Percentiles rank a stretch among this genome's conserved stretches.
phyloP scores from a whole-genome alignment of 2,113 vertebrate genomes.

The Leucoraja erinaceus region DNA sequence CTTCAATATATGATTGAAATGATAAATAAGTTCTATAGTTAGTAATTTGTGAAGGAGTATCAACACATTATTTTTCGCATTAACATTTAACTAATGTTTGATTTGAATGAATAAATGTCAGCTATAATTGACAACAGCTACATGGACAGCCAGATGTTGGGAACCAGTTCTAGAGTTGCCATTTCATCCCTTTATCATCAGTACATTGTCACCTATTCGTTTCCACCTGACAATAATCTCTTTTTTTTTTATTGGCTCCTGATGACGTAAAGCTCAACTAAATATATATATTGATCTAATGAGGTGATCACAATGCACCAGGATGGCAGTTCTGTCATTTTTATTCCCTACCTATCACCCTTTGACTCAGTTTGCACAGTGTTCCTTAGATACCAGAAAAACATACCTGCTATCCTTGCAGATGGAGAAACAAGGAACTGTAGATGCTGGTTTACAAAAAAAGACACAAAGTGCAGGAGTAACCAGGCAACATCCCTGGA shows the following conservation, averaged over 20 bases:
- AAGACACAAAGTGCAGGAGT: no score
- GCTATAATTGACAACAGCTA: neutral
- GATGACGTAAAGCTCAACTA: neutral
- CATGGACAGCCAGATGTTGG: neutral
- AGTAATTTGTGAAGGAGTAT: neutral
- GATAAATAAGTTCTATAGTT: neutral
- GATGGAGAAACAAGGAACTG: no score
- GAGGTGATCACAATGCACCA: neutral
- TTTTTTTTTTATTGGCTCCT: neutral
- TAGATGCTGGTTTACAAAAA: no score
- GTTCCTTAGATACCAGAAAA: neutral
- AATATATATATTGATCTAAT: neutral
- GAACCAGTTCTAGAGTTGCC: neutral
- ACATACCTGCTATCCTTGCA: neutral
- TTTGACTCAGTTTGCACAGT: neutral
- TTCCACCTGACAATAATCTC: neutral
- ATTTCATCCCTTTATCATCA: neutral
- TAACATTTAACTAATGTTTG: neutral
- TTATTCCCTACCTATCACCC: neutral
- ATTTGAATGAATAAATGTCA: neutral
- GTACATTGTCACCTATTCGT: neutral
- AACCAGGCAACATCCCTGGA: no score
- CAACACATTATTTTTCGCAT: neutral
- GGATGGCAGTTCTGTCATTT: neutral
- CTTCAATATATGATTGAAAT: neutral